Evolutionary conservation across 2,113 vertebrate species (phyloP).

Genomic region (Oenanthe oenanthe): DNA sequence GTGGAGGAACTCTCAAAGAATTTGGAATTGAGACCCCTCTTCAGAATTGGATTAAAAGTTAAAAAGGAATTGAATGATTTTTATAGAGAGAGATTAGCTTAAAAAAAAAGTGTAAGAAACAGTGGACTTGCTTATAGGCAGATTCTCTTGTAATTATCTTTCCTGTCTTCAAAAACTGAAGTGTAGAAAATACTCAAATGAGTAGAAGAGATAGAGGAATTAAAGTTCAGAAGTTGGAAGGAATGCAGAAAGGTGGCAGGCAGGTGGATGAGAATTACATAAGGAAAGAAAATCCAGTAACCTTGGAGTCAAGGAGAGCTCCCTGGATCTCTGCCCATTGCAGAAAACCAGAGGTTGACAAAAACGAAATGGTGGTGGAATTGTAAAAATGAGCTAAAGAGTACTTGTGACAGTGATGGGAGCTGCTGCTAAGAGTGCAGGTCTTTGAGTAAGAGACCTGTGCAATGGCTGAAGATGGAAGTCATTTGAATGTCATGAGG

Average conservation of each 20-base stretch:
- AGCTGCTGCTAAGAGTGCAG: not conserved
- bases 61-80: not conserved
- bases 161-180: not conserved
- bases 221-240: not conserved
- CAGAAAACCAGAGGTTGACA: not conserved
- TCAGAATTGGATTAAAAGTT: not conserved
- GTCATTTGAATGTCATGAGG: not conserved
- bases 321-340: not conserved
- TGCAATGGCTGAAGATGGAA: not conserved
- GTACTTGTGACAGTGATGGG: not conserved
- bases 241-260: not conserved
- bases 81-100: not conserved
- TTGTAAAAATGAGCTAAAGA: not conserved
- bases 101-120: not conserved
- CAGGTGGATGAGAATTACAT: not conserved
- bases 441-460: not conserved
- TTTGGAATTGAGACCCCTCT: not conserved
- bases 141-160: not conserved
- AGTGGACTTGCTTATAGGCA: not conserved
- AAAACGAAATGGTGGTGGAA: not conserved
- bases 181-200: not conserved
- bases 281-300: not conserved
- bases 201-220: not conserved
- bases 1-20: not conserved
- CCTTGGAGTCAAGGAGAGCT: conserved; percentile 27